Evolutionary conservation across 2,888 invertebrate species (phyloP).

Genomic region (Junonia oenone): DNA sequence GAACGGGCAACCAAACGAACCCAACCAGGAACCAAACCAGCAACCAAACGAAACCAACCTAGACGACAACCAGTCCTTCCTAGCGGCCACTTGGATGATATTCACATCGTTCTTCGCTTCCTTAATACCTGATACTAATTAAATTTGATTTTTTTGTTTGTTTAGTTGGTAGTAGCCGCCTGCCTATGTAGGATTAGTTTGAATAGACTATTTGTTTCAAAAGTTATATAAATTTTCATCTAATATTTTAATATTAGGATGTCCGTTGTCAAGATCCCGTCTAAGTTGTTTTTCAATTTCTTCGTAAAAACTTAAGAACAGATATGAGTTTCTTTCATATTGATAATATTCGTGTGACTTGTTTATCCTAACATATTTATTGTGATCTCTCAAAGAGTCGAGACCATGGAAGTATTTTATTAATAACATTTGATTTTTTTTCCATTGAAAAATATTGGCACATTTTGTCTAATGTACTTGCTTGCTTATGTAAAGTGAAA

Average conservation of each 20-base stretch:
- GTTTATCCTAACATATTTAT: too few species aligned
- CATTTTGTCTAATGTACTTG: not conserved
- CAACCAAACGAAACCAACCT: constrained; percentile 38
- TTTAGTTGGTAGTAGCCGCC: too few species aligned
- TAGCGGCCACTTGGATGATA: constrained; percentile 92
- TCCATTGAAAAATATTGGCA: not conserved
- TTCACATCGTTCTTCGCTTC: constrained; percentile 96
- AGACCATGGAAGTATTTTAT: not conserved
- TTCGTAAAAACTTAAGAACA: too few species aligned
- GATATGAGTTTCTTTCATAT: too few species aligned
- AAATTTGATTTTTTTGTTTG: constrained; percentile 1
- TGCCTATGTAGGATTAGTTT: too few species aligned
- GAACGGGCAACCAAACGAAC: constrained; percentile 37
- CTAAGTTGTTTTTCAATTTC: too few species aligned
- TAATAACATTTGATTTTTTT: not conserved
- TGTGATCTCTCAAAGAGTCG: too few species aligned
- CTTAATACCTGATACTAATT: constrained; percentile 92
- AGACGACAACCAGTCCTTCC: constrained; percentile 61
- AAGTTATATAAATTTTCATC: too few species aligned
- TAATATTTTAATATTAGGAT: too few species aligned
- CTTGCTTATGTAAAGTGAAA: not conserved
- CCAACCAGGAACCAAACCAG: constrained; percentile 26
- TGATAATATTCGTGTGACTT: too few species aligned
- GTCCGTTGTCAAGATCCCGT: too few species aligned
- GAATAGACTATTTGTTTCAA: too few species aligned